Conservation (phyloP, 1,140 invertebrate genomes). For the Solenopsis fugax region DNA sequence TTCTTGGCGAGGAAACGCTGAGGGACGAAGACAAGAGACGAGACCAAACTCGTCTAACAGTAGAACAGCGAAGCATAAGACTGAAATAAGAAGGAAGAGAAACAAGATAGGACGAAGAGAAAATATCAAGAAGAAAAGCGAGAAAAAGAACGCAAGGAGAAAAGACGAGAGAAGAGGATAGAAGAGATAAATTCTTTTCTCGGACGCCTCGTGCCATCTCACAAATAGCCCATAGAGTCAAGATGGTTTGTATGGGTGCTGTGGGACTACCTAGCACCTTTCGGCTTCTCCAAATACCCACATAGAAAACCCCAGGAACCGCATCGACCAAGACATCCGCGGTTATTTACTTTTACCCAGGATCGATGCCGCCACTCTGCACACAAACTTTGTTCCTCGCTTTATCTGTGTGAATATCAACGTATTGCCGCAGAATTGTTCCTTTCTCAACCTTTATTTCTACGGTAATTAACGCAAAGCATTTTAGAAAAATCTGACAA, state of each 20-base stretch:
- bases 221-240: conserved; percentile 73
- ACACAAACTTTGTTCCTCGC: neutral
- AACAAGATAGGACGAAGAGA: conserved; percentile 6
- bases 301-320: conserved; percentile 49
- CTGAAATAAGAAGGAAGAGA: conserved; percentile 33
- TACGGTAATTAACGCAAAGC: neutral
- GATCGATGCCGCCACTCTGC: conserved; percentile 62
- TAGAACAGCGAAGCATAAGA: conserved; percentile 28
- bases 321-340: conserved; percentile 40
- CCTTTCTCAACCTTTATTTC: neutral
- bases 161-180: neutral
- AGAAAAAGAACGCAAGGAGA: neutral
- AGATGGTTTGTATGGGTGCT: conserved; percentile 71
- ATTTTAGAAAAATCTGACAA: neutral
- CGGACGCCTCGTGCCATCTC: conserved; percentile 58
- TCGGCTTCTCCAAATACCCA: conserved; percentile 63
- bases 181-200: conserved; percentile 70
- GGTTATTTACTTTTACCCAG: conserved; percentile 74
- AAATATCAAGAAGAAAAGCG: conserved; percentile 12
- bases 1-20: conserved; percentile 11
- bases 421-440: conserved; percentile 28
- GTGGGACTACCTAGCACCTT: conserved; percentile 71
- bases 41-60: neutral
- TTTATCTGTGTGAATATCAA: conserved; percentile 55
- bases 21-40: conserved; percentile 11